Evolutionary conservation across 2,797 vertebrate species (phyloP).

Genomic region (Peromyscus nudipes): DNA sequence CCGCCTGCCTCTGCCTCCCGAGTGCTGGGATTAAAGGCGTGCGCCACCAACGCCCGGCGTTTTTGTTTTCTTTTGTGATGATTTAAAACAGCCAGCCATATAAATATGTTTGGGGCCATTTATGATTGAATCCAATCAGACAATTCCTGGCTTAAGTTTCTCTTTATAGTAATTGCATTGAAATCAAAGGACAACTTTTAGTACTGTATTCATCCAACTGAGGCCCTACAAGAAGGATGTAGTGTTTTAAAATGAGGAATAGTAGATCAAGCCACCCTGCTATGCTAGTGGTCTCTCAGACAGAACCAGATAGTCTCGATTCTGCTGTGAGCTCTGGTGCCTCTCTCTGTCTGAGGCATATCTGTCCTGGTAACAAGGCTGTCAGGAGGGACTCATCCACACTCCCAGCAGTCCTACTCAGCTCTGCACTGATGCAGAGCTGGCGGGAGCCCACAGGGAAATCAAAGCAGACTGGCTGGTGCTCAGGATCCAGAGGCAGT

Average conservation of each 20-base stretch:
- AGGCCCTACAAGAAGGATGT: neutral
- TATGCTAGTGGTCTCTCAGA: neutral
- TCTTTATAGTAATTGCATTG: neutral
- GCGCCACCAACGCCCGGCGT: no score
- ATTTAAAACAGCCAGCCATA: neutral
- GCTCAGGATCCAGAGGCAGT: neutral
- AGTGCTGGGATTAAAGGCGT: no score
- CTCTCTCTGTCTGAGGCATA: fast-evolving
- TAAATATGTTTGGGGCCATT: neutral
- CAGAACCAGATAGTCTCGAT: neutral
- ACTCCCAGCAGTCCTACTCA: neutral
- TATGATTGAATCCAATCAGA: neutral
- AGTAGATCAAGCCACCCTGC: fast-evolving
- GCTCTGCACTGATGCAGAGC: neutral
- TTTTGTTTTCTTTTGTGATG: neutral
- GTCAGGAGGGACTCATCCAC: neutral
- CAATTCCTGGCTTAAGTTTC: neutral
- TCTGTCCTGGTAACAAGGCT: neutral
- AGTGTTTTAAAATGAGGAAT: neutral
- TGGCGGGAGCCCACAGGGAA: neutral
- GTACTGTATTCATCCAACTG: neutral
- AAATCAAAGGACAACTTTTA: neutral
- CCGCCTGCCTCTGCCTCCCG: no score
- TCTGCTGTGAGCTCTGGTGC: neutral
- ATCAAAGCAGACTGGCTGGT: neutral